Evolutionary conservation across 2,797 vertebrate species (phyloP), one percentile per base, ranked within the genome.

Genomic region (Pelochelys cantorii): DNA sequence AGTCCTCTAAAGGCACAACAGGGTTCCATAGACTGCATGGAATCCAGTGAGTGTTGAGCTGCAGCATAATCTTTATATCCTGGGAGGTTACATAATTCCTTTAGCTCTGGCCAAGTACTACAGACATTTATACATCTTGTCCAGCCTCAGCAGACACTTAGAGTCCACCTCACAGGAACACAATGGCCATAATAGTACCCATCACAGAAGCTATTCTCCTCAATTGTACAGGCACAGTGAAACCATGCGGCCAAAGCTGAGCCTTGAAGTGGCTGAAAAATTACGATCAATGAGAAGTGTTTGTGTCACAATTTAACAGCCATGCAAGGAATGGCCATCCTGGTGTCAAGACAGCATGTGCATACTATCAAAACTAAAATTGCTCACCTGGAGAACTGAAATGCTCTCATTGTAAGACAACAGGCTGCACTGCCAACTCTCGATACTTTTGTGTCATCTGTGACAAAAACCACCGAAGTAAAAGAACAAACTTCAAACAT

Each of bases 231-330:
- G 95, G 84, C 92, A 95, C 93, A 89, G 95, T 53, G 97, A 98
- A 97, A 96, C 96, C 91, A 79, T 85, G 93, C 95, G 90, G 95
- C 94, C 90, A 95, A 97, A 97, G 95, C 95, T 88, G 94, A 93
- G 95, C 79, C 97, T 96, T 91, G 93, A 97, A 97, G 97, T 97
- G 94, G 94, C 92, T 98, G 93, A 95, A 96, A 96, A 98, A 97
- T 89, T 97, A 96, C 92, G 85, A 94, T 97, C 42, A 95, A 97
- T 98, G 95, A 94, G 94, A 97, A 97, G 95, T 93, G 92, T 96
- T 97, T 97, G 90, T 83, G 94, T 88, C 93, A 92, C 96, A 97
- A 98, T 98, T 97, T 97, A 96, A 96, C 94, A 97, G 79, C 90
- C 89, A 97, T 95, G 95, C 90, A 94, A 97, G 91, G 94, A 96